A percentile compares a stretch with the other conserved stretches of the same genome.
phyloP scores from a whole-genome alignment of 2,888 invertebrate species.

The Chymomyza amoena region DNA sequence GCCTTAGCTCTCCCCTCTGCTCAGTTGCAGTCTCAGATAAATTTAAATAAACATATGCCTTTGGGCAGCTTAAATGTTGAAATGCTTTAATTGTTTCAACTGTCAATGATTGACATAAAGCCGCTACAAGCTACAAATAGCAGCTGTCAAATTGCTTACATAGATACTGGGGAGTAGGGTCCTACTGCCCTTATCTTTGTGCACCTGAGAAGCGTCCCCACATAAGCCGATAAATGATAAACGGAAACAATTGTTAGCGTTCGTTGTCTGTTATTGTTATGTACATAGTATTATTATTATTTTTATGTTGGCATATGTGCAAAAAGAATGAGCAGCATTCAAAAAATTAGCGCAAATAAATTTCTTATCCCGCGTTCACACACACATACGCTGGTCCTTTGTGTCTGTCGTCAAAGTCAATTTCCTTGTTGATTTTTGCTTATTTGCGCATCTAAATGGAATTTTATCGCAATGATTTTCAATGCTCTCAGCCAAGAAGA shows the following conservation, averaged over 20 bases:
- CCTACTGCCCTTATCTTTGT: not conserved
- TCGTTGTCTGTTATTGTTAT: not conserved
- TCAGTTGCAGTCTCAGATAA: not conserved
- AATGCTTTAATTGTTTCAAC: constrained; percentile 56
- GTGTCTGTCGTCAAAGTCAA: constrained; percentile 65
- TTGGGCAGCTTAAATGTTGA: not conserved
- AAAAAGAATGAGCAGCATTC: constrained; percentile 2
- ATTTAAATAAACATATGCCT: constrained; percentile 12
- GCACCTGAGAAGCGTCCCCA: not conserved
- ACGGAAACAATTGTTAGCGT: constrained; percentile 36
- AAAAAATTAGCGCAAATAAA: constrained; percentile 53
- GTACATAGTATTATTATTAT: not conserved
- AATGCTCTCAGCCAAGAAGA: constrained; percentile 39
- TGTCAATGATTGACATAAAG: constrained; percentile 59
- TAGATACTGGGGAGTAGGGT: not conserved
- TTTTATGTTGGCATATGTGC: not conserved
- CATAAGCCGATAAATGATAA: not conserved
- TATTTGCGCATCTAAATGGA: constrained; percentile 73
- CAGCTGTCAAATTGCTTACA: constrained; percentile 52
- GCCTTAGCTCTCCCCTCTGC: not conserved
- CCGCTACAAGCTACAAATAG: constrained; percentile 27
- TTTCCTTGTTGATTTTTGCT: constrained; percentile 73
- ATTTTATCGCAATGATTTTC: constrained; percentile 73
- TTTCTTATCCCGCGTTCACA: constrained; percentile 26
- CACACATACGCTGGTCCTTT: not conserved